A percentile compares a stretch with the other conserved stretches of the same genome.
phyloP scores from a whole-genome alignment of 2,797 vertebrate species.

The Chaetodon trifasciatus region DNA sequence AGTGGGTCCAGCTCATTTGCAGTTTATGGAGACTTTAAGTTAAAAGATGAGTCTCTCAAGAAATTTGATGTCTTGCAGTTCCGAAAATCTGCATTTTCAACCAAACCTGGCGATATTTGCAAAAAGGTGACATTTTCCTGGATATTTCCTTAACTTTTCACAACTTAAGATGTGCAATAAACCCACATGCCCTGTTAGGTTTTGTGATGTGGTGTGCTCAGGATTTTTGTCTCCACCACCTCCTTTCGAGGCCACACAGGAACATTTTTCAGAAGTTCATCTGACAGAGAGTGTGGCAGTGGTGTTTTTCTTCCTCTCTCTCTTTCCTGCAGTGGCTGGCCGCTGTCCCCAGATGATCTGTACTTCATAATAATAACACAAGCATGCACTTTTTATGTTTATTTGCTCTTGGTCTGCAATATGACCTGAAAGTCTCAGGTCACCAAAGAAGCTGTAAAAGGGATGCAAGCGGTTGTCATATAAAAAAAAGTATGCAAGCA shows the following conservation, averaged over 20 bases:
- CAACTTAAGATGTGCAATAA: background rate
- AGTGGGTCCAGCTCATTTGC: background rate
- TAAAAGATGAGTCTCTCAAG: background rate
- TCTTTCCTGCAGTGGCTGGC: conserved; percentile 5
- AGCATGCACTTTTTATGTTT: conserved; percentile 5
- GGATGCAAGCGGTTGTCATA: conserved; percentile 10
- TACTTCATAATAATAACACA: conserved; percentile 12
- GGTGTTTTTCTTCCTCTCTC: background rate
- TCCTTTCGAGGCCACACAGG: background rate
- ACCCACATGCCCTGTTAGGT: too few relatives aligned
- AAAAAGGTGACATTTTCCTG: background rate
- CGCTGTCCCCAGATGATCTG: conserved; percentile 13
- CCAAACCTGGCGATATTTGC: conserved; percentile 8
- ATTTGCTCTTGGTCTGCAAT: conserved; percentile 9
- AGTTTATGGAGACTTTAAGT: background rate
- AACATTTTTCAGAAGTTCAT: background rate
- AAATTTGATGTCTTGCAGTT: background rate
- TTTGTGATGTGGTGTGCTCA: background rate
- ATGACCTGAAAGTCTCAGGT: conserved; percentile 4
- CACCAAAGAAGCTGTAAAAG: conserved; percentile 14
- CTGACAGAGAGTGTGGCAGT: background rate
- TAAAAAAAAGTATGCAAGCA: conserved; percentile 15
- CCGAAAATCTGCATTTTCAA: background rate
- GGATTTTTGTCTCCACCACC: background rate
- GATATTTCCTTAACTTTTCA: background rate